A percentile compares a stretch with the other conserved stretches of the same genome.
These are phyloP conservation scores for Nomada hirtipes DNA, from an alignment of 2,888 invertebrate genomes.

Conservation along the genomic window DNA sequence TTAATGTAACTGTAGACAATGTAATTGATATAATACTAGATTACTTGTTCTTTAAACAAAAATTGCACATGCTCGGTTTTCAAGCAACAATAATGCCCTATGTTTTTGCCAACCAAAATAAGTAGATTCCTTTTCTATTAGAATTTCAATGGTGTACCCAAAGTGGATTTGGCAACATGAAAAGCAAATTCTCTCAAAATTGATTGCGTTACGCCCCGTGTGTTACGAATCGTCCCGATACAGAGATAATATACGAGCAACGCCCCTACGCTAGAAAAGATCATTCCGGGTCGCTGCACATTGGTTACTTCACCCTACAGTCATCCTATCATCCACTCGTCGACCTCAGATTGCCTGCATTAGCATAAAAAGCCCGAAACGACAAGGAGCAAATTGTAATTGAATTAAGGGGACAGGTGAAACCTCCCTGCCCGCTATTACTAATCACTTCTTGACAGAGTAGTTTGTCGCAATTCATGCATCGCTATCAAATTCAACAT, in stretches of 20 bases:
- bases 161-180: not conserved
- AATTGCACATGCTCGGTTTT: not conserved
- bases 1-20: too few species aligned
- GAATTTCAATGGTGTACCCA: not conserved
- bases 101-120: not conserved
- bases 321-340: slow-evolving; percentile 59
- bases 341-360: slow-evolving; percentile 69
- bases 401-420: slow-evolving; percentile 47
- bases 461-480: not conserved
- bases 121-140: not conserved
- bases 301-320: slow-evolving; percentile 62
- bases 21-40: too few species aligned
- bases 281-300: slow-evolving; percentile 73
- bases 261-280: slow-evolving; percentile 70
- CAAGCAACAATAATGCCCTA: not conserved
- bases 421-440: not conserved
- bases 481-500: not conserved
- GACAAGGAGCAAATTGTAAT: slow-evolving; percentile 64
- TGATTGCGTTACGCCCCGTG: slow-evolving; percentile 65
- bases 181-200: slow-evolving; percentile 57
- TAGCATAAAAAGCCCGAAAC: slow-evolving; percentile 67
- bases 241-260: slow-evolving; percentile 68
- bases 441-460: not conserved
- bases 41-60: too few species aligned
- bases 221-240: slow-evolving; percentile 64